Evolutionary conservation across 2,113 vertebrate genomes (phyloP), one percentile per base, ranked within the genome.

Genomic region (Bostrychus sinensis): DNA sequence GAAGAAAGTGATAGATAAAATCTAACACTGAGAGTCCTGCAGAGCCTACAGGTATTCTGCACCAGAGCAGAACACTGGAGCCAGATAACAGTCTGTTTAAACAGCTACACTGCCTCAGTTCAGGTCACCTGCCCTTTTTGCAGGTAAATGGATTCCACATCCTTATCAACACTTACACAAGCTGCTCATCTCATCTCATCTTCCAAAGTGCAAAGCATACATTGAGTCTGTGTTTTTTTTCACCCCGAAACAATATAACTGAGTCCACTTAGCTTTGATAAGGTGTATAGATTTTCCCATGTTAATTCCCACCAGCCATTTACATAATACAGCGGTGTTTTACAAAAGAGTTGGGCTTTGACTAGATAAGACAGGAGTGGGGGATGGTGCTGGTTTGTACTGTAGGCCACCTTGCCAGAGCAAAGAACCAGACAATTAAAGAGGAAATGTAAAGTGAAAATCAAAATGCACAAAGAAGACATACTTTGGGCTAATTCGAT

Each of bases 21-120:
- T 19, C 42, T 39, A 56, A 56, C 34, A 45, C 58, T 36, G 59
- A 41, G 71, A 79, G 66, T 82, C 58, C 20, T 30, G 8, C 38
- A 51, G 48, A 32, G 57, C 50, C 19, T 12, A 63, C 70, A 48
- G 34, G 34, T 59, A 53, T 57, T 75, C 59, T 41, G 51, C 55
- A 41, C 74, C 66, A 70, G 53, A 63, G 60, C 3, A n/a, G 58
- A 48, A 57, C 38, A 23, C 73, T 70, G 54, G 43, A 42, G 58
- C 38, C 17, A 46, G 62, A 62, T 81, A 68, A 71, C 83, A 81
- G 72, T 88, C 75, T 80, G 66, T 46, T 39, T 39, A 63, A 70
- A 60, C 56, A 66, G 77, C 55, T 69, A 46, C 66, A 76, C 68
- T 39, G 48, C 39, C 7, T 42, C 57, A 78, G 86, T 79, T 87